Evolutionary conservation across 2,888 invertebrate species (phyloP).

Genomic region (Sialis fuliginosa): DNA sequence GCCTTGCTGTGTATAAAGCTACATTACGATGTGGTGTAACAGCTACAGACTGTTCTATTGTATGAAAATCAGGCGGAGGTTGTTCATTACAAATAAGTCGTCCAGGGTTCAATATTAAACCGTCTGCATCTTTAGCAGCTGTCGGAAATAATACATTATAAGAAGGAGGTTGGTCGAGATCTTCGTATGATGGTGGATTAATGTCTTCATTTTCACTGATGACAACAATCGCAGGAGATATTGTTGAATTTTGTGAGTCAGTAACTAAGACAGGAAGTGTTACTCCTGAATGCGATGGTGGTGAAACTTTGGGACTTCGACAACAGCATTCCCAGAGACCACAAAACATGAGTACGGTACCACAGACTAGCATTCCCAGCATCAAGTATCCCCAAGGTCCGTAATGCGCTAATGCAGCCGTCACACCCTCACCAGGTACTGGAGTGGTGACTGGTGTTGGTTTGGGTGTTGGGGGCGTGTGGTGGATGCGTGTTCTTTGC

Average conservation of each 20-base stretch:
- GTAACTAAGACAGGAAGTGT: too few species aligned
- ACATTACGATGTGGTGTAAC: too few species aligned
- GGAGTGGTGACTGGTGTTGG: not conserved
- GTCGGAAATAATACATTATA: conserved; percentile 46
- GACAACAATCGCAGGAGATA: conserved; percentile 17
- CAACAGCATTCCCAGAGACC: conserved; percentile 41
- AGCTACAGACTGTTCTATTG: too few species aligned
- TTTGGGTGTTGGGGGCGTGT: too few species aligned
- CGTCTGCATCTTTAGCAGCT: not conserved
- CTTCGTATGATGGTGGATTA: conserved; percentile 43
- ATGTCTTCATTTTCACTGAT: conserved; percentile 10
- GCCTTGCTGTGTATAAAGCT: too few species aligned
- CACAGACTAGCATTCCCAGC: conserved; percentile 51
- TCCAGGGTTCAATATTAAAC: conserved; percentile 1
- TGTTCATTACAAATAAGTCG: not conserved
- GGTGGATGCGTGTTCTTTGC: too few species aligned
- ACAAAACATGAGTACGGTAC: conserved; percentile 49
- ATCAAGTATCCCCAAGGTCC: conserved; percentile 59
- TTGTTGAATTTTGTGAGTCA: conserved; percentile 3
- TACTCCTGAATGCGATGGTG: conserved; percentile 7
- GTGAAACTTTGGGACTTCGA: conserved; percentile 23
- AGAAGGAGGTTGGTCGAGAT: conserved; percentile 40
- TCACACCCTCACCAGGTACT: conserved; percentile 13
- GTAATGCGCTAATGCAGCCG: conserved; percentile 45
- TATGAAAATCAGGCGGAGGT: too few species aligned